These are phyloP conservation scores for Sinella curviseta DNA, from an alignment of 1,140 invertebrate species.

Conservation along the genomic window DNA sequence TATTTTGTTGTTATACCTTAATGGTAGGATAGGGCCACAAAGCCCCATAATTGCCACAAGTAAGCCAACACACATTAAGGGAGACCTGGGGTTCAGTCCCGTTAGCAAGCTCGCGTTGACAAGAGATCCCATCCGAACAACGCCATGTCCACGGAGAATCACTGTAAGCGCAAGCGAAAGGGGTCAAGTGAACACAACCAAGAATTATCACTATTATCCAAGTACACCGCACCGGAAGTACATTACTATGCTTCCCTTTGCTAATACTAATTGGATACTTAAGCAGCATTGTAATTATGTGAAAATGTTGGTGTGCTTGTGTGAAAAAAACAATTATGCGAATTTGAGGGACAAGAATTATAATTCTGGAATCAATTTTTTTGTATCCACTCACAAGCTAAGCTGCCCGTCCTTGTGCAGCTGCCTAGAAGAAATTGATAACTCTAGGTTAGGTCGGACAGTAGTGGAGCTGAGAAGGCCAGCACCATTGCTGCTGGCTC, in stretches of 20 bases:
- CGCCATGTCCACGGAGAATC: constrained; percentile 47
- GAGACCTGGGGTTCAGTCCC: constrained; percentile 29
- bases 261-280: no score
- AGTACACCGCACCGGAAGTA: no score
- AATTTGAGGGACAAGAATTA: no score
- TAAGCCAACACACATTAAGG: constrained; percentile 47
- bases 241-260: no score
- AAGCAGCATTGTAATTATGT: neutral
- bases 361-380: no score
- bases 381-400: neutral
- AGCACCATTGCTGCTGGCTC: neutral
- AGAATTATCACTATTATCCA: no score
- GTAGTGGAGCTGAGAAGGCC: neutral
- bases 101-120: constrained; percentile 39
- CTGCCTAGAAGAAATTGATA: constrained; percentile 5
- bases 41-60: constrained; percentile 39
- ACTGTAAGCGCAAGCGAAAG: constrained; percentile 28
- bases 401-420: neutral
- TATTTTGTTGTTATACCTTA: no score
- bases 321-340: no score
- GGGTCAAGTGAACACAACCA: no score
- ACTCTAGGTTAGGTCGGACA: neutral
- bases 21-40: constrained; percentile 45
- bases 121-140: constrained; percentile 43
- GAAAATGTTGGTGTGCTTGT: no score